Conservation (phyloP, 2,113 vertebrate species). For the Brachypodius melanocephalos region DNA sequence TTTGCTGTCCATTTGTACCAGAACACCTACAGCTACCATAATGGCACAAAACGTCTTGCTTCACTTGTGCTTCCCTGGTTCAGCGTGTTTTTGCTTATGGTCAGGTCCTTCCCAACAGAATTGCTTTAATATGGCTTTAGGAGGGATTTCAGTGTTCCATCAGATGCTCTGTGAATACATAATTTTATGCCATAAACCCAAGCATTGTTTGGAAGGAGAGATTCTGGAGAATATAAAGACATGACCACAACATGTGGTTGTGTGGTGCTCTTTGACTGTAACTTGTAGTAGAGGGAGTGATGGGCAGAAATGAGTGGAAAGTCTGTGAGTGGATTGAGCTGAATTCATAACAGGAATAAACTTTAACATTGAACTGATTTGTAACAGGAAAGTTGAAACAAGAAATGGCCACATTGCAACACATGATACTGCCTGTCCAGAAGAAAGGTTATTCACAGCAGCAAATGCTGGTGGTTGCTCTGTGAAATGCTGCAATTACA, state of each 20-base stretch:
- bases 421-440: background rate
- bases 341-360: background rate
- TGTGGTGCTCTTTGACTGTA: background rate
- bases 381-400: background rate
- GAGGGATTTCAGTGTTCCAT: background rate
- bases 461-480: background rate
- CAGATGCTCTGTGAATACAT: background rate
- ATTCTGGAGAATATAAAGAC: background rate
- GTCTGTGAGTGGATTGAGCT: background rate
- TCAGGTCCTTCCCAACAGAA: background rate
- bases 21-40: background rate
- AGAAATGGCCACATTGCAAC: background rate
- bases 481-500: fast-evolving
- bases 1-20: background rate
- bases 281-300: background rate
- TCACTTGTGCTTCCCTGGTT: background rate
- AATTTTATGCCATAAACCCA: background rate
- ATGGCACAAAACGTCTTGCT: background rate
- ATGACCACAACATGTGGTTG: fast-evolving
- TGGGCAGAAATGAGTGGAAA: background rate
- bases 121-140: background rate
- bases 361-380: background rate
- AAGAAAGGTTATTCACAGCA: background rate
- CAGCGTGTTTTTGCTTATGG: background rate
- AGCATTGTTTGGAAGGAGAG: background rate